phyloP scores from a whole-genome alignment of 2,113 vertebrate genomes.

The Illadopsis cleaveri region DNA sequence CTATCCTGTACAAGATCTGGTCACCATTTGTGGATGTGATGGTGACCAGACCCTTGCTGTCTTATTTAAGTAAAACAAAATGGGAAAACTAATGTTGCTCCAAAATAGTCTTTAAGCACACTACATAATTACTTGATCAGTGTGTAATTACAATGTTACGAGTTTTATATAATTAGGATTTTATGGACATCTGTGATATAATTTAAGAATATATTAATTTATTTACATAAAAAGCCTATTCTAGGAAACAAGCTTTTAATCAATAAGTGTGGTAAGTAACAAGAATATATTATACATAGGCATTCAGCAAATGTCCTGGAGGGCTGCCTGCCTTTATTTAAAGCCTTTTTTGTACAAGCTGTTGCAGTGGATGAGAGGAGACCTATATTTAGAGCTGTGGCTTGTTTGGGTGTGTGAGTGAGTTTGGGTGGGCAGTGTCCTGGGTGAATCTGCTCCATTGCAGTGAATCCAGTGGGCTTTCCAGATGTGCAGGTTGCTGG shows the following conservation, averaged over 20 bases:
- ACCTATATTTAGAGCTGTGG: neutral
- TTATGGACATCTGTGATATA: constrained; percentile 48
- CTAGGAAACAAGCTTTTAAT: constrained; percentile 16
- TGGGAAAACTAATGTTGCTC: neutral
- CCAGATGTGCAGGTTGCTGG: no score
- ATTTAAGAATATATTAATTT: constrained; percentile 43
- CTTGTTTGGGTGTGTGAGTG: neutral
- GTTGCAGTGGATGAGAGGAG: neutral
- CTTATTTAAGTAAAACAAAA: constrained; percentile 6
- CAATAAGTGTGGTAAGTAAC: neutral
- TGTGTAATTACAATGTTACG: constrained; percentile 6
- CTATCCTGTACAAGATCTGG: neutral
- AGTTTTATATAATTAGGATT: constrained; percentile 38
- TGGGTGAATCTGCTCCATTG: neutral
- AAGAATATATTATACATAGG: neutral
- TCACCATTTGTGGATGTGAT: neutral
- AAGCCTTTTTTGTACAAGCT: neutral
- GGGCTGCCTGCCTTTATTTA: neutral
- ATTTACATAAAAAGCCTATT: neutral
- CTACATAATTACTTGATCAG: constrained; percentile 26
- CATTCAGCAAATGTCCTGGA: neutral
- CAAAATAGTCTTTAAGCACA: neutral
- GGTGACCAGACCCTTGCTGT: neutral
- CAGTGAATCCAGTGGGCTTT: neutral
- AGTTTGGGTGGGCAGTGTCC: neutral